Evolutionary conservation across 1,140 invertebrate species (phyloP).

Genomic region (Paralvinella palmiformis): DNA sequence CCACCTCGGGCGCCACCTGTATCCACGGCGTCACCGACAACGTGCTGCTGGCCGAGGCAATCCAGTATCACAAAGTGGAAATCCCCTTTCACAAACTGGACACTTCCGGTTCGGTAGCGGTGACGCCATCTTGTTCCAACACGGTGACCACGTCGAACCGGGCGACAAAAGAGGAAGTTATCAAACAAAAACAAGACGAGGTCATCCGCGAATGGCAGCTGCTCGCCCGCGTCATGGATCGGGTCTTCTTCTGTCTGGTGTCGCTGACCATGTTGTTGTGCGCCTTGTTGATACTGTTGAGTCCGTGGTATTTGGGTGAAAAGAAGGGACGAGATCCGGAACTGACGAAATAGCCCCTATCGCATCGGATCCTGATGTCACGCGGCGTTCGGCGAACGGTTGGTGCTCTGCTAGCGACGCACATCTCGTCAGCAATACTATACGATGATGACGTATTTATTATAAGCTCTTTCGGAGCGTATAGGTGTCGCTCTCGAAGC

Average conservation of each 20-base stretch:
- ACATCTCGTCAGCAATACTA: too few relatives aligned
- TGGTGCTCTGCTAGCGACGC: too few relatives aligned
- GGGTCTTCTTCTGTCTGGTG: slow-evolving; percentile 1
- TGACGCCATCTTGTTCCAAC: background rate
- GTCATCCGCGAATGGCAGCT: background rate
- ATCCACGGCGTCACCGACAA: background rate
- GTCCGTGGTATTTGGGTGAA: too few relatives aligned
- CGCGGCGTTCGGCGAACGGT: too few relatives aligned
- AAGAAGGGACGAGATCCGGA: too few relatives aligned
- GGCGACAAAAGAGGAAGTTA: background rate
- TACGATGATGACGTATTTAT: too few relatives aligned
- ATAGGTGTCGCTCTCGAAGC: too few relatives aligned
- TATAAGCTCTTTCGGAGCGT: too few relatives aligned
- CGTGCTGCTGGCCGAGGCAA: background rate
- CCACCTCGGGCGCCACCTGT: background rate
- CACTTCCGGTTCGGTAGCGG: background rate
- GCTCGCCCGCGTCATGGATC: slow-evolving; percentile 1
- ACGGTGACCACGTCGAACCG: background rate
- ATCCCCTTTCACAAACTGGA: background rate
- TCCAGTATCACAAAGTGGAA: slow-evolving; percentile 1
- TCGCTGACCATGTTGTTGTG: background rate
- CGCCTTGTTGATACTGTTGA: background rate
- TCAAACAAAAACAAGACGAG: background rate
- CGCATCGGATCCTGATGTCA: too few relatives aligned
- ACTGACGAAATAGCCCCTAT: too few relatives aligned